Conservation (phyloP, 2,113 vertebrate genomes). For the Xyliphius kryptos region DNA sequence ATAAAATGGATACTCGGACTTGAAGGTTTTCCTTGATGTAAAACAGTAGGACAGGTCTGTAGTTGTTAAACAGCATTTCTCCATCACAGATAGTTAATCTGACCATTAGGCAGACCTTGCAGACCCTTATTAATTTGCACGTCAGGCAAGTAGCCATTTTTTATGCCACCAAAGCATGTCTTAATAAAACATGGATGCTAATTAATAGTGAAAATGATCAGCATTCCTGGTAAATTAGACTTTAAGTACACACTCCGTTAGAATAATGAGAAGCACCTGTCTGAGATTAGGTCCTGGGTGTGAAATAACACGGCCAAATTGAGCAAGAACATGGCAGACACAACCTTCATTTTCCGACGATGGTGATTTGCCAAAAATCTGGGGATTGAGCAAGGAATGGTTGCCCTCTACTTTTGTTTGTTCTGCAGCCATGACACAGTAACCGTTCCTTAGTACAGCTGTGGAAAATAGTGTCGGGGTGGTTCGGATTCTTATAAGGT, state of each 20-base stretch:
- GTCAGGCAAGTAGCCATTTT: neutral
- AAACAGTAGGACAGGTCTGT: no score
- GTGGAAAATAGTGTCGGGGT: conserved; percentile 51
- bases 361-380: conserved; percentile 68
- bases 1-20: no score
- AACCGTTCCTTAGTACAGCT: conserved; percentile 61
- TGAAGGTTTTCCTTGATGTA: no score
- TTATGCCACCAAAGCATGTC: neutral
- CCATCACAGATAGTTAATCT: neutral
- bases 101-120: neutral
- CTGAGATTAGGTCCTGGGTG: conserved; percentile 66
- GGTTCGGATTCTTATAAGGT: conserved; percentile 48
- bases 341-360: conserved; percentile 68
- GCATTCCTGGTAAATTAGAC: conserved; percentile 59
- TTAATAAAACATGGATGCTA: conserved; percentile 57
- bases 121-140: no score
- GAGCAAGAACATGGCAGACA: conserved; percentile 68
- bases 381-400: conserved; percentile 58
- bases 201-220: conserved; percentile 66
- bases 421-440: conserved; percentile 61
- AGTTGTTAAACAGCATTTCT: no score
- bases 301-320: conserved; percentile 68
- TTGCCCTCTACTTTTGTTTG: conserved; percentile 62
- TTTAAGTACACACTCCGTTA: conserved; percentile 67
- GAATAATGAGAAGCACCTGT: conserved; percentile 69